Evolutionary conservation across 2,113 vertebrate species (phyloP).

Genomic region (Rhea pennata): DNA sequence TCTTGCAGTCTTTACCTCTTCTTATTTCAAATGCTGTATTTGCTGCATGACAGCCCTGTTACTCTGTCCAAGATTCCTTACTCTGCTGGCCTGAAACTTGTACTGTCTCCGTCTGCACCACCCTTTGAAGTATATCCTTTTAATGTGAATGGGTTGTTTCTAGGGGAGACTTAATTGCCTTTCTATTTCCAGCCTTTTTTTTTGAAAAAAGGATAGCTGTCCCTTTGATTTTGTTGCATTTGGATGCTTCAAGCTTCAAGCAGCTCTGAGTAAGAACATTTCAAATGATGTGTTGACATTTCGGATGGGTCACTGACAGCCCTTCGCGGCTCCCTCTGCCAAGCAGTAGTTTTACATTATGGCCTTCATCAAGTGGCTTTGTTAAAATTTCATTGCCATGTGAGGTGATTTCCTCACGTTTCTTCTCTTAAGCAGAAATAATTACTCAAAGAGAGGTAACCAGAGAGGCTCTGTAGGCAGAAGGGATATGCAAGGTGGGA

Average conservation of each 20-base stretch:
- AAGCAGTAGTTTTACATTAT: background rate
- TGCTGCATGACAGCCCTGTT: background rate
- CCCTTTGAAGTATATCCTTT: slow-evolving; percentile 1
- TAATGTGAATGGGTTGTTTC: background rate
- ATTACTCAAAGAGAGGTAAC: background rate
- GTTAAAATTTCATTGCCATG: fast-evolving
- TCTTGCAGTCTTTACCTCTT: background rate
- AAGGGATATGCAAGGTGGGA: background rate
- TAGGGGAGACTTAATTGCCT: background rate
- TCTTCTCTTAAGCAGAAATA: background rate
- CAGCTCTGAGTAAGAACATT: background rate
- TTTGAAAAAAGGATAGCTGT: background rate
- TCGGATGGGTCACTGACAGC: background rate
- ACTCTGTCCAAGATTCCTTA: background rate
- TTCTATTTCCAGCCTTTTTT: background rate
- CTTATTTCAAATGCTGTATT: background rate
- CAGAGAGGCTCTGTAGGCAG: background rate
- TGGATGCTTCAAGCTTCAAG: background rate
- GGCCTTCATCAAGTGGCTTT: background rate
- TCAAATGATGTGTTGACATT: slow-evolving; percentile 5
- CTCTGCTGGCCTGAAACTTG: background rate
- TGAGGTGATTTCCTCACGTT: background rate
- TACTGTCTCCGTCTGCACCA: background rate
- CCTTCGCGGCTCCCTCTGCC: background rate
- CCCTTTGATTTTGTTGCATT: slow-evolving; percentile 31